Conservation (phyloP, 2,113 vertebrate genomes). For the Plestiodon gilberti region DNA sequence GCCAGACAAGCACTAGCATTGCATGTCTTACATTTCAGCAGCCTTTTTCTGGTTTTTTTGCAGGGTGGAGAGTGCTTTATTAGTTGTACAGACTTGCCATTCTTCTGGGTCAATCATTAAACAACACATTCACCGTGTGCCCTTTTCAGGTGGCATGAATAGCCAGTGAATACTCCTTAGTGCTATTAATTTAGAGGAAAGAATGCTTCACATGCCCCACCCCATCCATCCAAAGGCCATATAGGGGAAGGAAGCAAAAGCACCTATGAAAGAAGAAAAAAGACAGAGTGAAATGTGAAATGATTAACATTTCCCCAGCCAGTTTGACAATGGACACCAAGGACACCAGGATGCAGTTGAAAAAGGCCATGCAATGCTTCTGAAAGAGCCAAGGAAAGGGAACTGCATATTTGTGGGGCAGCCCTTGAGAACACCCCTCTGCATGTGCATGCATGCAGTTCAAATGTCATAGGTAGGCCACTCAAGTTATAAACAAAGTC, state of each 20-base stretch:
- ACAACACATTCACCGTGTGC: not conserved
- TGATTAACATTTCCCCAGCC: not conserved
- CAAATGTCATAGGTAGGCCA: no score
- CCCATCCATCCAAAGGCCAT: not conserved
- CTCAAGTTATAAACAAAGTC: no score
- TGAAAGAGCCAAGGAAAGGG: no score
- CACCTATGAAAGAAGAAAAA: not conserved
- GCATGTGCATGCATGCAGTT: no score
- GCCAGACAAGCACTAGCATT: not conserved
- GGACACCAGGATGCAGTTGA: no score
- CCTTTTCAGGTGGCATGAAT: not conserved
- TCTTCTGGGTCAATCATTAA: not conserved
- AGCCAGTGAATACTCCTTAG: not conserved
- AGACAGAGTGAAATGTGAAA: not conserved
- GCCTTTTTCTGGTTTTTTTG: not conserved
- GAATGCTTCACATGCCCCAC: not conserved
- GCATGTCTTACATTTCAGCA: not conserved
- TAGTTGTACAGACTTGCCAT: not conserved
- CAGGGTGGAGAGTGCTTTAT: not conserved
- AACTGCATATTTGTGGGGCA: no score
- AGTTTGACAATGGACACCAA: not conserved
- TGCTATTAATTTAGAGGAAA: not conserved
- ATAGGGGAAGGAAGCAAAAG: not conserved
- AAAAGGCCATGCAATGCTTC: no score
- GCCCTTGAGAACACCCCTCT: no score